These are phyloP conservation scores for Brenthis daphne DNA, from an alignment of 2,888 invertebrate species.

Conservation along the genomic window DNA sequence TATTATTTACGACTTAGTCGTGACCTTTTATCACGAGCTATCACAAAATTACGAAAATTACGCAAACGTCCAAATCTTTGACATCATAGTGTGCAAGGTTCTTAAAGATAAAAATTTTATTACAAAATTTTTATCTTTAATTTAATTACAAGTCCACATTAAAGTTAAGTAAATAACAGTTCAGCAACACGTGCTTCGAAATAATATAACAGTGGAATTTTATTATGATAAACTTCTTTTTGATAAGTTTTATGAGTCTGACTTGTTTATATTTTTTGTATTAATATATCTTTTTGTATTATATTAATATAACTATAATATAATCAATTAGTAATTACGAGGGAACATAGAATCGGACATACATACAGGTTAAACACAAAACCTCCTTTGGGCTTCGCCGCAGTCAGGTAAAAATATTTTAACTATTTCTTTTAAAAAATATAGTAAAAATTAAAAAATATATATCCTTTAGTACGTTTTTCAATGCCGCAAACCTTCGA, in stretches of 20 bases:
- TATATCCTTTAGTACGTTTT: no score
- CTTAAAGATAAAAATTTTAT: constrained; percentile 41
- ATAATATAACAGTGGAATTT: constrained; percentile 1
- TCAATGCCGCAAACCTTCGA: no score
- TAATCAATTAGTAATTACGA: no score
- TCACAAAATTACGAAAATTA: constrained; percentile 46
- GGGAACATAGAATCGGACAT: no score
- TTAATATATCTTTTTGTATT: no score
- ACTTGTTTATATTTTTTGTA: not conserved
- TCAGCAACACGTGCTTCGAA: constrained; percentile 5
- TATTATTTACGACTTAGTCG: constrained; percentile 30
- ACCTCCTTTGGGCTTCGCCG: no score
- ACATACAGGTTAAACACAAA: no score
- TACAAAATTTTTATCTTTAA: constrained; percentile 6
- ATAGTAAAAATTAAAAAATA: no score
- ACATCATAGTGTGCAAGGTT: constrained; percentile 44
- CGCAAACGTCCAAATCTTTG: constrained; percentile 49
- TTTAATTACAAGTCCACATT: constrained; percentile 7
- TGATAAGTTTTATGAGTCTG: not conserved
- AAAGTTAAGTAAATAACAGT: not conserved
- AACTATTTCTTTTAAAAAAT: no score
- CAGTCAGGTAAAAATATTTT: no score
- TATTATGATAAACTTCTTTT: constrained; percentile 4
- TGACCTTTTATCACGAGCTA: constrained; percentile 39
- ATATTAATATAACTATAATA: no score